These are phyloP conservation scores for Seladonia tumulorum DNA, from an alignment of 2,888 invertebrate species.

Conservation along the genomic window DNA sequence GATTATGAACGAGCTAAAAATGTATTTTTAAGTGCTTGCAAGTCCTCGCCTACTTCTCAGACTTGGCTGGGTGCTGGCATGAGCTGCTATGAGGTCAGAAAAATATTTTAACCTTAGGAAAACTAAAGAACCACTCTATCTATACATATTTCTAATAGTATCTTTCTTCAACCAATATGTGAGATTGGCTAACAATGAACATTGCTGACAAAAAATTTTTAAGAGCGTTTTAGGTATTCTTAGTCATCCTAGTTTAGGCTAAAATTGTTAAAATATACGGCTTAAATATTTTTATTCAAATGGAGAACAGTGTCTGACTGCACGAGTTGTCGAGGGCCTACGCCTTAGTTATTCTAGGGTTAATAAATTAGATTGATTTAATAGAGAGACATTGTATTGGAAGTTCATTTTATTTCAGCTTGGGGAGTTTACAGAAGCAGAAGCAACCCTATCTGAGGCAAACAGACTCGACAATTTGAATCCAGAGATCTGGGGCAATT, in stretches of 20 bases:
- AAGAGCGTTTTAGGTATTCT: too few relatives aligned
- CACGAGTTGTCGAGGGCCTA: background rate
- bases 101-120: background rate
- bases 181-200: too few relatives aligned
- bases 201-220: too few relatives aligned
- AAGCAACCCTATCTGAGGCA: slow-evolving; percentile 74
- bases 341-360: background rate
- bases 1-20: slow-evolving; percentile 69
- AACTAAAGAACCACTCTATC: background rate
- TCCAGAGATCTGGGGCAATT: slow-evolving; percentile 75
- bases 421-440: slow-evolving; percentile 71
- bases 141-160: too few relatives aligned
- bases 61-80: slow-evolving; percentile 77
- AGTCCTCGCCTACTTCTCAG: slow-evolving; percentile 67
- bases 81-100: slow-evolving; percentile 71
- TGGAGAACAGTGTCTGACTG: background rate
- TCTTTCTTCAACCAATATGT: too few relatives aligned
- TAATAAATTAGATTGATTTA: background rate
- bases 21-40: slow-evolving; percentile 70
- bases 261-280: too few relatives aligned
- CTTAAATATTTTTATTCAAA: background rate
- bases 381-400: background rate
- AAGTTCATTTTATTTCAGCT: slow-evolving; percentile 52
- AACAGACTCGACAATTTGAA: slow-evolving; percentile 74
- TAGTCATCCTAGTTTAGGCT: too few relatives aligned